Evolutionary conservation across 2,888 invertebrate genomes (phyloP).

Genomic region (Ichneumoninae sp.): DNA sequence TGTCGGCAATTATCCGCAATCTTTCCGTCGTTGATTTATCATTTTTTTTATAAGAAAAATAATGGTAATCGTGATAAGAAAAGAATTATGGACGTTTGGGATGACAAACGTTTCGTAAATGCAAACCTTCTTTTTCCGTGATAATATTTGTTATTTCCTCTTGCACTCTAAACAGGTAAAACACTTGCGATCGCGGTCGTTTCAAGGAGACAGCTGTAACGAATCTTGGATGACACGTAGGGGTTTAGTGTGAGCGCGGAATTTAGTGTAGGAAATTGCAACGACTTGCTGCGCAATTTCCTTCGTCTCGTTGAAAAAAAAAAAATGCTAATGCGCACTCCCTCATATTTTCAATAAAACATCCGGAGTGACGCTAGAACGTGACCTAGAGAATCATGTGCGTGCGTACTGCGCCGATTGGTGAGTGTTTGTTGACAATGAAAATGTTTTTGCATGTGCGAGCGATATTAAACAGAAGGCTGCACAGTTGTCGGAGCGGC

Average conservation of each 20-base stretch:
- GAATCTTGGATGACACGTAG: neutral
- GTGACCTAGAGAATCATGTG: conserved; percentile 25
- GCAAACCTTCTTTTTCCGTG: neutral
- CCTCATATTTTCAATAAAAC: neutral
- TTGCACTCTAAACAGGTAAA: neutral
- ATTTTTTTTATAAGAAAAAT: neutral
- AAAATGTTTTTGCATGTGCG: conserved; percentile 39
- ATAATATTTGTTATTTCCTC: neutral
- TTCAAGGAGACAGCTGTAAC: neutral
- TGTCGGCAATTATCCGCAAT: neutral
- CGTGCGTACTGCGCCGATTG: neutral
- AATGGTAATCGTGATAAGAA: neutral
- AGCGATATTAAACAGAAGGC: conserved; percentile 9
- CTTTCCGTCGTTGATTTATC: neutral
- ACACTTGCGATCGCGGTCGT: neutral
- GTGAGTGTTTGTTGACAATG: conserved; percentile 26
- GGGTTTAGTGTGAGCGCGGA: neutral
- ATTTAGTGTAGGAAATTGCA: neutral
- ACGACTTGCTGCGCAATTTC: neutral
- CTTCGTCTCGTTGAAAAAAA: neutral
- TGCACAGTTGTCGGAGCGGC: neutral
- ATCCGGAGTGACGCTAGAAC: conserved; percentile 6
- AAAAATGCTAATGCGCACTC: neutral
- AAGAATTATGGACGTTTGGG: neutral
- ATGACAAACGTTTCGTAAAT: neutral